Evolutionary conservation across 2,113 vertebrate genomes (phyloP).

Genomic region (Neodon shergylaensis): DNA sequence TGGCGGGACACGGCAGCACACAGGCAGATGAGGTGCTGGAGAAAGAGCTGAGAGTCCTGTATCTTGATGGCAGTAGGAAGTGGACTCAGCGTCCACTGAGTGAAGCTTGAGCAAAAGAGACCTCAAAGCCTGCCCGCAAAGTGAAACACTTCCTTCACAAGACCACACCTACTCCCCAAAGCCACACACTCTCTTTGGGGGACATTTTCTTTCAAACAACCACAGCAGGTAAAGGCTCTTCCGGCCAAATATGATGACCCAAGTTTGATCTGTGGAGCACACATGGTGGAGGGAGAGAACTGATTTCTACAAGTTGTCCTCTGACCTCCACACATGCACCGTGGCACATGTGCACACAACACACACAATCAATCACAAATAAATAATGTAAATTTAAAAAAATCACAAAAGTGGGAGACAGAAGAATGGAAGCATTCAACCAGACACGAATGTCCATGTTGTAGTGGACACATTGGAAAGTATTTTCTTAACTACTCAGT

Average conservation of each 20-base stretch:
- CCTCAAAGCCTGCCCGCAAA: neutral
- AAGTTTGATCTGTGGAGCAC: neutral
- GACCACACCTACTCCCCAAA: neutral
- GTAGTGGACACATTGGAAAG: neutral
- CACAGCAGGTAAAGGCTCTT: neutral
- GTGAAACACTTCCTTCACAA: neutral
- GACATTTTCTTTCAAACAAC: neutral
- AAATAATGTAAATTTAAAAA: neutral
- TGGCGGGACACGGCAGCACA: neutral
- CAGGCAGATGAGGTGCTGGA: neutral
- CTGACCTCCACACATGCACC: neutral
- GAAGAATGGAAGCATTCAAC: constrained; percentile 64
- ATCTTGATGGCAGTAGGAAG: neutral
- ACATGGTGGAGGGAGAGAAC: neutral
- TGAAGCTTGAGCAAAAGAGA: neutral
- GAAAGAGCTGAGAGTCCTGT: neutral
- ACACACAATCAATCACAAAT: neutral
- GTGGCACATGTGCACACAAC: neutral
- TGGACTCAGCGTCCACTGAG: neutral
- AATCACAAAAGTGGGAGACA: constrained; percentile 62
- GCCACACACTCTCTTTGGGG: neutral
- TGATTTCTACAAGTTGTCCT: neutral
- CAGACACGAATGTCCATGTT: constrained; percentile 20
- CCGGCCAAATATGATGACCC: neutral
- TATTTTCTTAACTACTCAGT: constrained; percentile 16